Conservation (phyloP, 2,888 invertebrate genomes). For the Ophion costatus region DNA sequence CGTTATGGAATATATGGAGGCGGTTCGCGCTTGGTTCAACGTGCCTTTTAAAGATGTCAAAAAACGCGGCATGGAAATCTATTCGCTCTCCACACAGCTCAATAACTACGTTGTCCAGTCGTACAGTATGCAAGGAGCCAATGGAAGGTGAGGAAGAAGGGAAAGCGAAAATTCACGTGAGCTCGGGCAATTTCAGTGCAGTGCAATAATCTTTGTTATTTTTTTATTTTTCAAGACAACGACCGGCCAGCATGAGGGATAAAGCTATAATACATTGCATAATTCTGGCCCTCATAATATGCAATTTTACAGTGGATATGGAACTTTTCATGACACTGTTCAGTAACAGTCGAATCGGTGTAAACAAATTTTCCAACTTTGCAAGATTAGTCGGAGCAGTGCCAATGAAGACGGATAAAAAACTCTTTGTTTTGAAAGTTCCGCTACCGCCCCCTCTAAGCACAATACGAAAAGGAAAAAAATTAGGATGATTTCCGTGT, state of each 20-base stretch:
- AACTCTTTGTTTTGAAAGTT: conserved; percentile 73
- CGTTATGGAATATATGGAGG: conserved; percentile 76
- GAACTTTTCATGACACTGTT: conserved; percentile 76
- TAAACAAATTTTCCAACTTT: conserved; percentile 76
- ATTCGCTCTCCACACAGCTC: conserved; percentile 71
- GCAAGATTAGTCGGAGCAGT: conserved; percentile 76
- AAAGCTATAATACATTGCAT: conserved; percentile 79
- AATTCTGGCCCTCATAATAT: conserved; percentile 75
- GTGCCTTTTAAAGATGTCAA: conserved; percentile 74
- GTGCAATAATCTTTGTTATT: conserved; percentile 3
- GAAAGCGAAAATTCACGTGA: neutral
- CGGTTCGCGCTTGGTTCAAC: conserved; percentile 75
- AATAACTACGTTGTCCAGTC: conserved; percentile 73
- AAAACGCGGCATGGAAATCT: conserved; percentile 70
- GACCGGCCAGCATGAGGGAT: conserved; percentile 77
- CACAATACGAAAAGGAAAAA: conserved; percentile 66
- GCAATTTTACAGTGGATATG: conserved; percentile 75
- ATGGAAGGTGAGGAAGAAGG: conserved; percentile 74
- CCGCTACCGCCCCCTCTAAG: conserved; percentile 75
- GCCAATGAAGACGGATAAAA: conserved; percentile 75
- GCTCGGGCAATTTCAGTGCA: neutral
- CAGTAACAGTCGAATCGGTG: conserved; percentile 67
- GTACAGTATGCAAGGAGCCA: conserved; percentile 74
- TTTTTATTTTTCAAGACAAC: conserved; percentile 68
- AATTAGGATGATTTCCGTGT: conserved; percentile 24